Base-by-base conservation (phyloP, 2,113 vertebrate genomes). In the Spermophilus dauricus region DNA sequence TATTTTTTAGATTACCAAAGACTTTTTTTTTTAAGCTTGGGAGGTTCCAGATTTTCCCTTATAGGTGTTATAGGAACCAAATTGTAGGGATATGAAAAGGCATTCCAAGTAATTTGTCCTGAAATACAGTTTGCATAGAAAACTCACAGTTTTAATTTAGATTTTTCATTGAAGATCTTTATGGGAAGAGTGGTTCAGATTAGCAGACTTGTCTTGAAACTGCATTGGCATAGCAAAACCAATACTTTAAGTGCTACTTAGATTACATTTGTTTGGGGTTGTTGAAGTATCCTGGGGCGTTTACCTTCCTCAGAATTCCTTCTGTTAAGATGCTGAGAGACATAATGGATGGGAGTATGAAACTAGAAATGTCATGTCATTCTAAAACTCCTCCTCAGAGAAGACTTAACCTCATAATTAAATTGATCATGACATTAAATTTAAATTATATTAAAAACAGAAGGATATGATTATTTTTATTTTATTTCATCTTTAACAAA, bases 401-500 rank as follows among this genome's bases (percentile, higher is more conserved):
- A 92, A 70, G 67, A 37, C 8, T 94, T 42, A 76, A 42, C 4
- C 7, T 81, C 34, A 61, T 26, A 56, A 70, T 85, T 89, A 86
- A 92, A 67, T 82, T n/a, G 8, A 11, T 86, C 91, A 80, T 65
- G 8, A 42, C 11, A 87, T 7, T 78, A 85, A 58, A 51, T 80
- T 89, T 63, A 42, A 51, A 58, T 37, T 58, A 4, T 34, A 76
- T 65, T 92, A 11, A 32, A 69, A 63, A 80, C 3, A 12, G 37
- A 34, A 18, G 6, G 0, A 1, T 48, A 0, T 18, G 7, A 51
- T 91, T 65, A 4, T 8, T 76, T 88, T 82, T 58, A 16, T 93
- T 92, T 77, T 42, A 80, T 37, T 86, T 92, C 78, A 37, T 8
- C 73, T 58, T 88, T 65, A 84, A 80, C 58, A 82, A 88, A 88